Base-by-base conservation (phyloP, 2,113 vertebrate genomes). In the Gorsachius goisagi region DNA sequence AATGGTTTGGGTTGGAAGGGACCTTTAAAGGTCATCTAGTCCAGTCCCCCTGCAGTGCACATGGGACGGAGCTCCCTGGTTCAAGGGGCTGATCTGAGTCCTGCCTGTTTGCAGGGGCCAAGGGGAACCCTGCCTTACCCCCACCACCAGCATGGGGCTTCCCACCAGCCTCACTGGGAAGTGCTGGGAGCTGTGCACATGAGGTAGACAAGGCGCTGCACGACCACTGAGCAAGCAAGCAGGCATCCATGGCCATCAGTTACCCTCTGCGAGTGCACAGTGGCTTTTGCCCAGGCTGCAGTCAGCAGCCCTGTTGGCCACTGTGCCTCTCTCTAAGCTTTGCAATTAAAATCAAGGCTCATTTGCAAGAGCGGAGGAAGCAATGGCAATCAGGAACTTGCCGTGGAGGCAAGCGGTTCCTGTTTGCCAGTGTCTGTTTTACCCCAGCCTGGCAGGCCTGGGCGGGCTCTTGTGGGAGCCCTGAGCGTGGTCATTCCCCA, bases 191-290 rank as follows among this genome's bases (percentile, higher is more conserved):
- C 50, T 28, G 66, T 1, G 2, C 16, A 11, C 55, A 4, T 1
- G 2, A 35, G 68, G 49, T n/a, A 13, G 67, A 62, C 22, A 8
- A 15, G n/a, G 35, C 15, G 58, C 83, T 56, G 49, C 63, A 5
- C 2, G 11, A 12, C 21, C 28, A 3, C 33, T 6, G 16, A 68
- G 84, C 80, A 58, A 68, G 84, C 80, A 58, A 15, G n/a, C 12
- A 6, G 4, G 14, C 32, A 11, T 20, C 26, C 23, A 4, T 0
- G 0, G 30, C 77, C 81, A 5, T 18, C 27, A 0, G 33, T 9
- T 45, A 30, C 58, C 59, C 15, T 12, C 52, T 1, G 28, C 0
- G 1, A n/a, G 53, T 9, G 59, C 39, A 27, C 30, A 6, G 63
- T 1, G 2, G 37, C 26, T 17, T 15, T 74, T 18, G 12, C 39